These are phyloP conservation scores for Platorchestia sp. DNA, from an alignment of 1,140 invertebrate genomes.

Conservation along the genomic window DNA sequence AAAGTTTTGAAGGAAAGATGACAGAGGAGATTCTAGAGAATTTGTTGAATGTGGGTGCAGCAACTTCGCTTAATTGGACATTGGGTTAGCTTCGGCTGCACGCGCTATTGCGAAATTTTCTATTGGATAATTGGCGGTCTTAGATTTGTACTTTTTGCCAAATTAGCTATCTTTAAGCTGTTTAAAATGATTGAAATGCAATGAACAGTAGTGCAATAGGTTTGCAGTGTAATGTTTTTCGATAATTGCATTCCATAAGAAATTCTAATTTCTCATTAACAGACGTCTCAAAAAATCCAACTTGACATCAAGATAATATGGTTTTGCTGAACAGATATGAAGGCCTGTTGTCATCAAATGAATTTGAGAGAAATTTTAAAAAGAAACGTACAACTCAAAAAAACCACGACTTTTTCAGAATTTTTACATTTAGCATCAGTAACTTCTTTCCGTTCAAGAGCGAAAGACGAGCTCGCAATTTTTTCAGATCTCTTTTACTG, in stretches of 20 bases:
- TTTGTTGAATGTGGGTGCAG: slow-evolving; percentile 30
- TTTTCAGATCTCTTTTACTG: not conserved
- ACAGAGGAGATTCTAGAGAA: not conserved
- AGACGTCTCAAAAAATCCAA: not conserved
- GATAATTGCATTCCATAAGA: not conserved
- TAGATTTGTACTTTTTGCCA: not conserved
- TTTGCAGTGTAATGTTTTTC: not conserved
- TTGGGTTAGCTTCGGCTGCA: not conserved
- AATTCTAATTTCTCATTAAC: not conserved
- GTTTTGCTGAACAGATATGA: not conserved
- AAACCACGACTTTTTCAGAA: not conserved
- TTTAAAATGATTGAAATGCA: not conserved
- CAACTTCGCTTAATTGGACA: not conserved
- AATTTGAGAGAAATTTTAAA: not conserved
- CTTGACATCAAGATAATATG: no score
- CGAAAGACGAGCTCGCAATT: not conserved
- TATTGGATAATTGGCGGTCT: slow-evolving; percentile 2
- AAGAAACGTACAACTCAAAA: not conserved
- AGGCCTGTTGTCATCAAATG: not conserved
- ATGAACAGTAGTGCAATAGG: not conserved
- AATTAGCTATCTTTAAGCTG: not conserved
- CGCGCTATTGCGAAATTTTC: not conserved
- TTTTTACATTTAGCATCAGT: not conserved
- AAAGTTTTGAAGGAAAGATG: not conserved
- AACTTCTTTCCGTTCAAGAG: not conserved